Evolutionary conservation across 2,888 invertebrate genomes (phyloP).

Genomic region (Eueremaeus valkanovi): DNA sequence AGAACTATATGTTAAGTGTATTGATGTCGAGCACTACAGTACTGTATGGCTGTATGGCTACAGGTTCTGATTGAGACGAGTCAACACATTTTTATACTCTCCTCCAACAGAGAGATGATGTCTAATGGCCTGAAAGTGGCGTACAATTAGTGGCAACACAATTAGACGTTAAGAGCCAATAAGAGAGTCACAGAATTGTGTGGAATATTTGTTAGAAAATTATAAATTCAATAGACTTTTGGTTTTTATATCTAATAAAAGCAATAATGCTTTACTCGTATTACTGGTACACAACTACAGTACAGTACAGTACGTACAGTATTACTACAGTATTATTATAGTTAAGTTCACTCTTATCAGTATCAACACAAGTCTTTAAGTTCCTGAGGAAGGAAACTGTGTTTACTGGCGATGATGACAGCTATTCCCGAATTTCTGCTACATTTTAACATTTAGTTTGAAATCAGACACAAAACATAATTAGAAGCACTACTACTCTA

Average conservation of each 20-base stretch:
- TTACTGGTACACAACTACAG: too few relatives aligned
- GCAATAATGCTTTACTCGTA: background rate
- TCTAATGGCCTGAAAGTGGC: background rate
- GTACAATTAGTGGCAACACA: background rate
- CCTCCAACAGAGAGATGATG: background rate
- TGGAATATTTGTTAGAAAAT: background rate
- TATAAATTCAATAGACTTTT: background rate
- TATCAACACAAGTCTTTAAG: constrained; percentile 23
- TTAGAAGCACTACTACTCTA: background rate
- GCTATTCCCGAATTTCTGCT: constrained; percentile 16
- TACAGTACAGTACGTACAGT: background rate
- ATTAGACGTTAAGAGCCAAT: background rate
- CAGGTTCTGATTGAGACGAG: background rate
- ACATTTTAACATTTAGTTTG: constrained; percentile 14
- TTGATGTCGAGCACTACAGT: background rate
- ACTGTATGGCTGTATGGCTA: too few relatives aligned
- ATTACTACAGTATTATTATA: background rate
- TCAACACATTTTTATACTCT: background rate
- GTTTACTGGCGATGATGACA: constrained; percentile 16
- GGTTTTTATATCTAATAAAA: background rate
- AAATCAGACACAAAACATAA: constrained; percentile 20
- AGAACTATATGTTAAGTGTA: background rate
- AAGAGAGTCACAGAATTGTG: background rate
- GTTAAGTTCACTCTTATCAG: constrained; percentile 29
- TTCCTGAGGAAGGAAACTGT: constrained; percentile 35